Evolutionary conservation across 2,797 vertebrate genomes (phyloP), one percentile per base, ranked within the genome.

Genomic region (Cyprinodon diabolis): DNA sequence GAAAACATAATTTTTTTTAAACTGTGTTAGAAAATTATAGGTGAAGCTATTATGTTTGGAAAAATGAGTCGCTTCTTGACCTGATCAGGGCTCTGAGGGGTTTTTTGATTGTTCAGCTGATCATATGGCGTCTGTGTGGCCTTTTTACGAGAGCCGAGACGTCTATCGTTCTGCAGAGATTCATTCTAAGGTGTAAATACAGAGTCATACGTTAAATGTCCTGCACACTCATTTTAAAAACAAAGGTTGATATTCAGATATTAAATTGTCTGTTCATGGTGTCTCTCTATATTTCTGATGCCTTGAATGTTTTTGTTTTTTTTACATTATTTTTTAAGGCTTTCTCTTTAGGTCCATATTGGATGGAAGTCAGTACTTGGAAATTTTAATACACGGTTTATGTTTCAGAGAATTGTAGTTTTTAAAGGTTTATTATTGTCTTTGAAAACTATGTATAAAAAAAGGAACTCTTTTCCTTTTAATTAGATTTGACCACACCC

Each of bases 261-360:
- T 84, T 80, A n/a, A 84, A 75, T 72, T 55, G 73, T 86, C 76
- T 81, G 76, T 93, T 93, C 83, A 84, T 75, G 88, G 88, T 62
- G 81, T 92, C 89, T 86, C 35, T 49, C 75, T 91, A 86, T 93
- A 88, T 82, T 81, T 88, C 79, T 69, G 78, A 93, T 78, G 81
- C 85, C 82, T 86, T 90, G 86, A 83, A 91, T 91, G 79, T 82
- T 78, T 68, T 65, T 75, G 76, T 71, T 75, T 83, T 65, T 77
- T 78, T 85, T 82, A 82, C 30, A 2, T 30, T 30, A 30, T 30
- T 30, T 30, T 30, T 30, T 30, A 30, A 30, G 76, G 55, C 82
- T 75, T 87, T 90, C 81, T 86, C 66, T 87, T 91, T 91, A 93
- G 91, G 92, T 93, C 93, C 92, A 93, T 93, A 93, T 93, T 93